A percentile compares a stretch with the other conserved stretches of the same genome.
Conservation (phyloP, 2,113 vertebrate species). For the Numida meleagris region DNA sequence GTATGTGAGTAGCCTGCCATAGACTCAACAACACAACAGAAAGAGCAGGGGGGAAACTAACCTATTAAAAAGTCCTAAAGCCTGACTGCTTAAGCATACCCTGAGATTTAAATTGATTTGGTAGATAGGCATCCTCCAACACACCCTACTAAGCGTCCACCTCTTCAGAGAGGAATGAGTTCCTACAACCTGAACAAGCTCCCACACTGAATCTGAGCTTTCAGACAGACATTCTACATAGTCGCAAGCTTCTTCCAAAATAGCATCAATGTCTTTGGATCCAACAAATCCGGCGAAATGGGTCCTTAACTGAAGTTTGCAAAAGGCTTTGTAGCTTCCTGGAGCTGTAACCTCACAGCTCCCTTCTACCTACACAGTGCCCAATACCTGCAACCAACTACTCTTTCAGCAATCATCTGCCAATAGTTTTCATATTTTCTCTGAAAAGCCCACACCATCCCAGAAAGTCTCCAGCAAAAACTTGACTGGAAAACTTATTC, state of each 20-base stretch:
- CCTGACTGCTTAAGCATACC: background rate
- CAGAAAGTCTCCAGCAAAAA: background rate
- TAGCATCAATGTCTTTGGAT: background rate
- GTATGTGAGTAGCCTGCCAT: background rate
- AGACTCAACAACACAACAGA: background rate
- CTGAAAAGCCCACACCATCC: background rate
- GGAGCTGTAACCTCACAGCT: background rate
- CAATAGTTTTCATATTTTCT: background rate
- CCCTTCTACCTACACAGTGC: background rate
- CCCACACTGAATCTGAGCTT: background rate
- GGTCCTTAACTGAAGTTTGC: accelerated
- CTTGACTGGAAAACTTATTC: background rate
- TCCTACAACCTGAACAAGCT: background rate
- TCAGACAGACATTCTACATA: background rate
- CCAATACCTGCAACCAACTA: background rate
- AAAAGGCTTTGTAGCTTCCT: background rate
- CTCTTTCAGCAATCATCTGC: background rate
- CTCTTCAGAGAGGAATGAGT: background rate
- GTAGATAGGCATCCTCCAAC: background rate
- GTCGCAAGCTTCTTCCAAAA: background rate
- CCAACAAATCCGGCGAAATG: background rate
- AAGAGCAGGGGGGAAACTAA: background rate
- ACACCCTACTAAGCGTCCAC: background rate
- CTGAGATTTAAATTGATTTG: background rate
- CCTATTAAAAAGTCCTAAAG: background rate